These are phyloP conservation scores for Brachyopa scutellaris DNA, from an alignment of 2,888 invertebrate species.

Conservation along the genomic window DNA sequence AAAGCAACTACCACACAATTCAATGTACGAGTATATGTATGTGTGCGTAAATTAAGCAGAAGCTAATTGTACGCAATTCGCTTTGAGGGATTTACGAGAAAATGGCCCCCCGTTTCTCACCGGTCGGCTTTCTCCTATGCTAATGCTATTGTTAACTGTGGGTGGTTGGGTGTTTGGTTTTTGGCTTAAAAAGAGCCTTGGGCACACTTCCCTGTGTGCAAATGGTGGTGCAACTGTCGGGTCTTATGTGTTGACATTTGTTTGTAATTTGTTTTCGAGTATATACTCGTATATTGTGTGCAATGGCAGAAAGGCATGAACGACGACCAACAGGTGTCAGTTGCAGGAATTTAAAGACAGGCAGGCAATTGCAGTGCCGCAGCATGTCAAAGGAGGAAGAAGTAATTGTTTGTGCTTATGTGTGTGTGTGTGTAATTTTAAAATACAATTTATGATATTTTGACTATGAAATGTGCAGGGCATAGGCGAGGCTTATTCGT, in stretches of 20 bases:
- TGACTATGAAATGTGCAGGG: neutral
- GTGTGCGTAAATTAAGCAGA: slow-evolving; percentile 45
- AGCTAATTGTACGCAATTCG: slow-evolving; percentile 57
- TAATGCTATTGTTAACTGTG: slow-evolving; percentile 18
- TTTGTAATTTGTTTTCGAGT: slow-evolving; percentile 43
- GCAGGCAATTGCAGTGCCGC: slow-evolving; percentile 10
- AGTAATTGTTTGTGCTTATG: no score
- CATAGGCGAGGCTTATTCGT: no score
- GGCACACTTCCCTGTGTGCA: slow-evolving; percentile 16
- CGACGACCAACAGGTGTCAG: slow-evolving; percentile 47
- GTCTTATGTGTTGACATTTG: slow-evolving; percentile 47
- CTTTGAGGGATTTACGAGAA: slow-evolving; percentile 50
- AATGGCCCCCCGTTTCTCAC: slow-evolving; percentile 13
- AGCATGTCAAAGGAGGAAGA: neutral
- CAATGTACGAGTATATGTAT: neutral
- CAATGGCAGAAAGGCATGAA: neutral
- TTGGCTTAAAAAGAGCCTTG: slow-evolving; percentile 34
- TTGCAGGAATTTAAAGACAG: slow-evolving; percentile 19
- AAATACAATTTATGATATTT: neutral
- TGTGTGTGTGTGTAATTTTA: neutral
- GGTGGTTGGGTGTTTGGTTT: neutral
- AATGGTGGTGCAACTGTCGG: slow-evolving; percentile 11
- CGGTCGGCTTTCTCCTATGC: neutral
- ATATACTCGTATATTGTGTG: slow-evolving; percentile 28
- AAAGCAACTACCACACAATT: slow-evolving; percentile 22